These are phyloP conservation scores for Podiceps cristatus DNA, from an alignment of 2,113 vertebrate genomes.

Conservation along the genomic window DNA sequence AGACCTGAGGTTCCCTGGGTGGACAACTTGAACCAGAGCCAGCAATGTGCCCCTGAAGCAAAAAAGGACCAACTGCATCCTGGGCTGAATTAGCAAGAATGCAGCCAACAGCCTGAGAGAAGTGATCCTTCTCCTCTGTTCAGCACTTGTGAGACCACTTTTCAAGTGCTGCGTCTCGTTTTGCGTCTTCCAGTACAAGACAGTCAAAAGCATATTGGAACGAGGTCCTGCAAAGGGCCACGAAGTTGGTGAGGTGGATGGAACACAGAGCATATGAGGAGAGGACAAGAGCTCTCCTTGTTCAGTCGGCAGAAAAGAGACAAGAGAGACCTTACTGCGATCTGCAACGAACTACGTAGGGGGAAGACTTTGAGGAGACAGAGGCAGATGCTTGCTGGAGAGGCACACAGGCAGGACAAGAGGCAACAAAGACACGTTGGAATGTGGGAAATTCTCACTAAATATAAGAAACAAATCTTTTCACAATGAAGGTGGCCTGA, in stretches of 20 bases:
- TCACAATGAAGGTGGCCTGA: neutral
- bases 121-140: neutral
- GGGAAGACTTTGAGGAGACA: neutral
- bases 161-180: neutral
- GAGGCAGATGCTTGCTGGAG: neutral
- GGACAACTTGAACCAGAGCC: neutral
- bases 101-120: neutral
- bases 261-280: accelerated
- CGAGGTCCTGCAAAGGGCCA: neutral
- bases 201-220: accelerated
- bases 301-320: neutral
- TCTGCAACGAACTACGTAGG: accelerated
- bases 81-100: neutral
- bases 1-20: neutral
- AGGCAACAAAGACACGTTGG: neutral
- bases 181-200: too few relatives aligned
- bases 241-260: neutral
- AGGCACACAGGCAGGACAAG: neutral
- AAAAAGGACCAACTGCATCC: neutral
- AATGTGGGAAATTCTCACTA: neutral
- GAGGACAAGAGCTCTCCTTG: neutral
- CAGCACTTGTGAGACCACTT: neutral
- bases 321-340: neutral
- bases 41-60: neutral
- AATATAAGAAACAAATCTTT: neutral